Evolutionary conservation across 2,888 invertebrate species (phyloP), one percentile per base, ranked within the genome.

Genomic region (Emmelina monodactyla): DNA sequence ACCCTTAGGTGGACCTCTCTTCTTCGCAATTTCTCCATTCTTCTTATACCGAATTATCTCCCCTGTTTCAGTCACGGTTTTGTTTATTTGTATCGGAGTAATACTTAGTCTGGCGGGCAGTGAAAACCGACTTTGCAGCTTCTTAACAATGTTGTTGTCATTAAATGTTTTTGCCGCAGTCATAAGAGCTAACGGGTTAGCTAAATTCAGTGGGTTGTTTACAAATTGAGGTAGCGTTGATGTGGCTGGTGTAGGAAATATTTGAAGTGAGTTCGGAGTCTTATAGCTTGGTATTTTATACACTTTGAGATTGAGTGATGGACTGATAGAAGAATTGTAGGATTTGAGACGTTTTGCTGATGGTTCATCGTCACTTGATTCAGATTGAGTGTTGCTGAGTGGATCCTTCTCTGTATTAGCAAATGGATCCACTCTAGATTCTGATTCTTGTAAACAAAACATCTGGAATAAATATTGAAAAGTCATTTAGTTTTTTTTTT

Each of bases 21-120:
- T 79, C 50, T 79, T 79, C 0, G 78, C 78, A 0, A 79, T 47
- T 30, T 79, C 78, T 0, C 78, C 78, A 53, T 79, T 79, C 38
- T 79, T 79, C 47, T 79, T 79, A 46, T 78, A 78, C 41, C 76
- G 52, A 0, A 79, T 61, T 1, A 75, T 44, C 28, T 71, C 72
- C 0, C 65, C 69, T 0, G 53, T 51, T 1, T 54, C 58, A 7
- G 43, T 37, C 0, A 54, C 47, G n/a, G 43, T 46, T 0, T 54
- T 57, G 34, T 22, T 19, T 2, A 22, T 14, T 12, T 12, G 53
- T 0, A 73, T 67, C 0, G 73, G 73, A 1, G 72, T 71, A 15
- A 76, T 75, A 0, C 67, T 65, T 22, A 76, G 43, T 28, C 75
- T 76, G 0, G 76, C 60, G 0, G 78, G 78, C 42, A 78, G 44